phyloP scores from a whole-genome alignment of 1,140 invertebrate genomes.

The Agrilus planipennis region DNA sequence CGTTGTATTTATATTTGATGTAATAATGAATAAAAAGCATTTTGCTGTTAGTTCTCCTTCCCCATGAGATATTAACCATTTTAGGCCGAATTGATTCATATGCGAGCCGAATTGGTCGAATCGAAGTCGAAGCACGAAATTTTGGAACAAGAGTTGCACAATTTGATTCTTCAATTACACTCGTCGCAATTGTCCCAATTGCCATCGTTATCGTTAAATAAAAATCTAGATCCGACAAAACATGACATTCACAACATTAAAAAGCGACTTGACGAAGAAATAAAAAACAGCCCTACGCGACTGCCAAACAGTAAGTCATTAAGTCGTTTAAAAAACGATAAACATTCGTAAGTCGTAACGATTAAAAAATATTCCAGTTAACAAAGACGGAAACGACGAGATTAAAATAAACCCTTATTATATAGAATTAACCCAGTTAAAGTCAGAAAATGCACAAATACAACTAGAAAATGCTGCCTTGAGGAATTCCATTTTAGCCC shows the following conservation, averaged over 20 bases:
- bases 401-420: slow-evolving; percentile 8
- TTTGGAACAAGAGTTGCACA: slow-evolving; percentile 50
- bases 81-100: slow-evolving; percentile 61
- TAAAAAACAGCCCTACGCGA: slow-evolving; percentile 32
- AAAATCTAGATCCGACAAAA: slow-evolving; percentile 32
- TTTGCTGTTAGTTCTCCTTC: too few relatives aligned
- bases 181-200: slow-evolving; percentile 42
- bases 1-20: too few relatives aligned
- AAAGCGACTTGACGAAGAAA: slow-evolving; percentile 32
- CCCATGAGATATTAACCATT: slow-evolving; percentile 32
- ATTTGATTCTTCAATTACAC: slow-evolving; percentile 50
- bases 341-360: too few relatives aligned
- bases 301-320: neutral
- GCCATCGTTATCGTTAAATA: slow-evolving; percentile 29
- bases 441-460: slow-evolving; percentile 53
- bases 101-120: slow-evolving; percentile 56
- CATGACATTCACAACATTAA: slow-evolving; percentile 33
- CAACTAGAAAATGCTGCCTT: slow-evolving; percentile 59
- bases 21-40: too few relatives aligned
- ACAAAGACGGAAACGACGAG: neutral
- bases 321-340: neutral
- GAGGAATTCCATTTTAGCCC: slow-evolving; percentile 52
- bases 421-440: slow-evolving; percentile 37
- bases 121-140: slow-evolving; percentile 44
- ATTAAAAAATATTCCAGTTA: neutral